These are phyloP conservation scores for Cliona cf. orientalis DNA, from an alignment of 37 sponge, comb jelly and placozoan species.

Conservation along the genomic window DNA sequence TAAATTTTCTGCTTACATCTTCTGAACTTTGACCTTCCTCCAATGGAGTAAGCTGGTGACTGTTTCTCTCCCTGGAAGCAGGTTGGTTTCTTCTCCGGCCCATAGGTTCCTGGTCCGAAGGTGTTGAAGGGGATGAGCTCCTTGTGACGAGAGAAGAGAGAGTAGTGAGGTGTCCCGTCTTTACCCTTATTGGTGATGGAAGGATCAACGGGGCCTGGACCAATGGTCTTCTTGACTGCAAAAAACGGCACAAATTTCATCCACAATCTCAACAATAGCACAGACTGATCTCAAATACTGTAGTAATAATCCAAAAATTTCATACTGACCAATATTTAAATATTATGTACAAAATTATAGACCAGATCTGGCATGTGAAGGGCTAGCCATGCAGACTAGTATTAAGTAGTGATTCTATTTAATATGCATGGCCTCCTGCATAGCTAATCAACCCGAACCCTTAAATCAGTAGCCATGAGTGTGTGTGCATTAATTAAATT, in stretches of 20 bases:
- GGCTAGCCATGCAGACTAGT: not conserved
- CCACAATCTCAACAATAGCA: not conserved
- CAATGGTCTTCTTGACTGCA: conserved; percentile 75
- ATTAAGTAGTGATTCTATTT: not conserved
- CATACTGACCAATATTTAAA: too few relatives aligned
- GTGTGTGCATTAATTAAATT: not conserved
- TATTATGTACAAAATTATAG: too few relatives aligned
- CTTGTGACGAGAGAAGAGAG: conserved; percentile 83
- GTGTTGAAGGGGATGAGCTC: conserved; percentile 85
- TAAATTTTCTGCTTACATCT: conserved; percentile 66
- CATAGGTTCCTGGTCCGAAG: conserved; percentile 88
- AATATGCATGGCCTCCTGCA: too few relatives aligned
- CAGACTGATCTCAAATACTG: too few relatives aligned
- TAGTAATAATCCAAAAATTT: too few relatives aligned
- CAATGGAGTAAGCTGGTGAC: conserved; percentile 91
- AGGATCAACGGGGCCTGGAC: conserved; percentile 95
- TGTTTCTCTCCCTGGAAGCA: conserved; percentile 79
- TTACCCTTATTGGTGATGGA: conserved; percentile 71
- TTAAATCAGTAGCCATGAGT: not conserved
- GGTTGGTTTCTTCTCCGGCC: conserved; percentile 72
- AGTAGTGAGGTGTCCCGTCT: conserved; percentile 91
- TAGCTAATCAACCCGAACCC: not conserved
- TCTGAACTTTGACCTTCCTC: conserved; percentile 80
- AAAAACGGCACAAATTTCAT: not conserved
- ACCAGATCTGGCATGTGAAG: too few relatives aligned